Percentiles rank a stretch among this genome's conserved stretches.
phyloP scores from a whole-genome alignment of 2,888 invertebrate species.

The Hermaeophaga mercurialis region DNA sequence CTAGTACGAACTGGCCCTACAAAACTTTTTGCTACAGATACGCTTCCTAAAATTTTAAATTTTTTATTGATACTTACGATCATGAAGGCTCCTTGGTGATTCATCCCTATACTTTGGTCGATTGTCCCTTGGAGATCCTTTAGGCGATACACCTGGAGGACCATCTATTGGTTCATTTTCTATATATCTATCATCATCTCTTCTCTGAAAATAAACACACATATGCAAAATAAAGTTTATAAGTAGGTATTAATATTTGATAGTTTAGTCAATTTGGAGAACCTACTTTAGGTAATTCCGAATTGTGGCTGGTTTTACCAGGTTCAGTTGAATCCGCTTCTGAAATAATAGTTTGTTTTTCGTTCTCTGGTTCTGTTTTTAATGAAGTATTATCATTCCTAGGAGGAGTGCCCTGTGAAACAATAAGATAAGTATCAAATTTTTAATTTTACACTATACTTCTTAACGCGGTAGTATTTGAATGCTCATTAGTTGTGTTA shows the following conservation, averaged over 20 bases:
- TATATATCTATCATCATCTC: constrained; percentile 9
- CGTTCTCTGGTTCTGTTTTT: constrained; percentile 41
- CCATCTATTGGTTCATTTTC: constrained; percentile 45
- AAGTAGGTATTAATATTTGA: too few species aligned
- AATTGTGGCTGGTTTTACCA: constrained; percentile 40
- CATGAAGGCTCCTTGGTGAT: constrained; percentile 36
- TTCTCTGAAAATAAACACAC: constrained; percentile 19
- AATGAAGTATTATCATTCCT: constrained; percentile 31
- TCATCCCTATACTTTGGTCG: constrained; percentile 29
- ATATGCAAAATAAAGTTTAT: not conserved
- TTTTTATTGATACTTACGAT: constrained; percentile 36
- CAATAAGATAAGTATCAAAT: too few species aligned
- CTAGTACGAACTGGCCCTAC: constrained; percentile 26
- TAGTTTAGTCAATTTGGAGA: too few species aligned
- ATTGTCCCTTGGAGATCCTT: constrained; percentile 44
- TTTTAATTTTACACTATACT: too few species aligned
- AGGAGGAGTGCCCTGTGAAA: constrained; percentile 32
- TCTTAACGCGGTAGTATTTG: too few species aligned
- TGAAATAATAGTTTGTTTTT: constrained; percentile 55
- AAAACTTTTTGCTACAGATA: constrained; percentile 1
- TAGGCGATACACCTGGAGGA: constrained; percentile 54
- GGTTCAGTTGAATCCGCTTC: constrained; percentile 58
- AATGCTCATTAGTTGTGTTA: too few species aligned
- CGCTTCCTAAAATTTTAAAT: too few species aligned
- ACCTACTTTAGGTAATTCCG: constrained; percentile 34